These are phyloP conservation scores for Diprion similis DNA, from an alignment of 1,140 invertebrate genomes.

Conservation along the genomic window DNA sequence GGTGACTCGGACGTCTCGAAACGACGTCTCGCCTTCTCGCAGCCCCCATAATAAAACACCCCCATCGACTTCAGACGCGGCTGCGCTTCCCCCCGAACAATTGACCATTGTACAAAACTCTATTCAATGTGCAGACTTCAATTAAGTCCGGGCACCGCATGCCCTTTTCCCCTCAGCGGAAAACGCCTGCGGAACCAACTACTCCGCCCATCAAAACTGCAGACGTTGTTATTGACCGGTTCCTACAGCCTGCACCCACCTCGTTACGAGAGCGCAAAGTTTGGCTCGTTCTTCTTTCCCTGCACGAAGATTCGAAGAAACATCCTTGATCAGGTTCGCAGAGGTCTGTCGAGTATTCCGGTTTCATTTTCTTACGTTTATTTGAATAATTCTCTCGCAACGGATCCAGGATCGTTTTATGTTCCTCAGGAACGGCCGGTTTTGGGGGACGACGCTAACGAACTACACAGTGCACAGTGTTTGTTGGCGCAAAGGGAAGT, in stretches of 20 bases:
- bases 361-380: too few species aligned
- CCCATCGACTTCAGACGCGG: slow-evolving; percentile 34
- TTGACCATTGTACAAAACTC: slow-evolving; percentile 46
- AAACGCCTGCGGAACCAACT: slow-evolving; percentile 1
- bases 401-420: too few species aligned
- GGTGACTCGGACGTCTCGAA: too few species aligned
- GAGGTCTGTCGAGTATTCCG: too few species aligned
- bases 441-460: too few species aligned
- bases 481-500: too few species aligned
- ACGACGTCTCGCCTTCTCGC: background rate
- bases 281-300: slow-evolving; percentile 31
- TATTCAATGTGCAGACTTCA: slow-evolving; percentile 48
- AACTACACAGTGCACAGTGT: too few species aligned
- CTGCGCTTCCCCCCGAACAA: slow-evolving; percentile 39
- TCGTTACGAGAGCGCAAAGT: background rate
- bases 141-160: slow-evolving; percentile 48
- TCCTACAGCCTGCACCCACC: background rate
- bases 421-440: too few species aligned
- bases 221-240: slow-evolving; percentile 33
- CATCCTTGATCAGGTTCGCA: too few species aligned
- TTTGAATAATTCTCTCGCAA: too few species aligned
- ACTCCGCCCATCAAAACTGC: slow-evolving; percentile 10
- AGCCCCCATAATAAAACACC: slow-evolving; percentile 57
- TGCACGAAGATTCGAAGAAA: too few species aligned
- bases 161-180: slow-evolving; percentile 36